Evolutionary conservation across 2,888 invertebrate genomes (phyloP).

Genomic region (Cantharis lateralis): DNA sequence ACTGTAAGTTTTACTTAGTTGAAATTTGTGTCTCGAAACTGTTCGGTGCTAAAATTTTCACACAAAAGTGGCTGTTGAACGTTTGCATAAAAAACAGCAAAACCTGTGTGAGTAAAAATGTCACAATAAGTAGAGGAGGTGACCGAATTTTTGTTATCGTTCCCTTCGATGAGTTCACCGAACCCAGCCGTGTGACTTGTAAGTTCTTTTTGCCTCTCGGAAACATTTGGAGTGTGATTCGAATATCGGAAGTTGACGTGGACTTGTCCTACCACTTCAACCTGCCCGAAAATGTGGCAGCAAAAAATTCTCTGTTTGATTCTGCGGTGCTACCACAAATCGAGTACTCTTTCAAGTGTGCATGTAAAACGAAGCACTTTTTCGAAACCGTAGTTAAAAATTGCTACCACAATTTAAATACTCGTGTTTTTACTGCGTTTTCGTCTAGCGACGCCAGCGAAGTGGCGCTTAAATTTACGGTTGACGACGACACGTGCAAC

Average conservation of each 20-base stretch:
- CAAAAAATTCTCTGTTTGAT: neutral
- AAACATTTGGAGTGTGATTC: neutral
- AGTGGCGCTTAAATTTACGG: slow-evolving; percentile 36
- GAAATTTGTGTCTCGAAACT: neutral
- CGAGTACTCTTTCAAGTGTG: slow-evolving; percentile 39
- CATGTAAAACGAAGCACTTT: slow-evolving; percentile 37
- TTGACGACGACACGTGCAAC: slow-evolving; percentile 22
- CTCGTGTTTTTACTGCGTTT: slow-evolving; percentile 41
- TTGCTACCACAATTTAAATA: slow-evolving; percentile 45
- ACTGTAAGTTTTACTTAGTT: neutral
- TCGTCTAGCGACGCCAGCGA: slow-evolving; percentile 33
- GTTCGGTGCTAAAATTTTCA: neutral
- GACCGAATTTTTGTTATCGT: neutral
- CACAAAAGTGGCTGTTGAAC: neutral
- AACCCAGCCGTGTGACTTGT: neutral
- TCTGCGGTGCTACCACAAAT: slow-evolving; percentile 10
- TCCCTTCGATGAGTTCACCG: neutral
- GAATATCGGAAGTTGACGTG: neutral
- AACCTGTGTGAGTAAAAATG: neutral
- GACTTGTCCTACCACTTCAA: neutral
- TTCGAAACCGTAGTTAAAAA: slow-evolving; percentile 43
- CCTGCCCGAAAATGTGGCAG: neutral
- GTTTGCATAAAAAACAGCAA: neutral
- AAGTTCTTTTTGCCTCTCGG: neutral
- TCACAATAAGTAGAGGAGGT: neutral